phyloP scores from a whole-genome alignment of 2,113 vertebrate genomes.

The Crotalus horridus region DNA sequence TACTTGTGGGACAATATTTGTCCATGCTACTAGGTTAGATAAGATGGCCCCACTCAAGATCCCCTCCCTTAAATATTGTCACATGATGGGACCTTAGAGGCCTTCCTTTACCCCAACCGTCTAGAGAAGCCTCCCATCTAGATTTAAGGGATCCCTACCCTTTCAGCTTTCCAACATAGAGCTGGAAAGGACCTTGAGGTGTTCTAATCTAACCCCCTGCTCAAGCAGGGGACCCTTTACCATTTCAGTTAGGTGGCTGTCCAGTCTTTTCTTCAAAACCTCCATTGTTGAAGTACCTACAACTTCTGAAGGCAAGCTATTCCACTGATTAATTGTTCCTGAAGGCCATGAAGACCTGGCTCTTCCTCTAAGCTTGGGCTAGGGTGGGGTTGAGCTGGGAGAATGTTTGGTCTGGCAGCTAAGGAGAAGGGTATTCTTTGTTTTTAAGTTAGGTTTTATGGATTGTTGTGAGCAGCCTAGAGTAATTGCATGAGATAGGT shows the following conservation, averaged over 20 bases:
- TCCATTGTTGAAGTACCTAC: not conserved
- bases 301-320: not conserved
- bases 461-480: not conserved
- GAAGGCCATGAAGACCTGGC: not conserved
- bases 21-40: not conserved
- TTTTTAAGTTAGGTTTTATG: not conserved
- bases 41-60: not conserved
- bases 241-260: not conserved
- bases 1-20: not conserved
- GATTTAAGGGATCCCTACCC: not conserved
- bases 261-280: not conserved
- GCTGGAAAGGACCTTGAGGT: not conserved
- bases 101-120: not conserved
- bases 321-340: not conserved
- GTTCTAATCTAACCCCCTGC: not conserved
- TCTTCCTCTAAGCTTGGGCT: not conserved
- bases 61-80: not conserved
- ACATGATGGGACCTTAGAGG: not conserved
- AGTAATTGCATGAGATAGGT: not conserved
- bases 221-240: too few species aligned
- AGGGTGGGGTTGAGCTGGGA: not conserved
- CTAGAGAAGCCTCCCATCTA: not conserved
- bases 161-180: not conserved
- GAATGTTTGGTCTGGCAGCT: not conserved
- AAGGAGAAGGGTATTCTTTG: not conserved